A percentile compares a stretch with the other conserved stretches of the same genome.
These are phyloP conservation scores for Helicorthomorpha holstii DNA, from an alignment of 1,140 invertebrate species.

Conservation along the genomic window DNA sequence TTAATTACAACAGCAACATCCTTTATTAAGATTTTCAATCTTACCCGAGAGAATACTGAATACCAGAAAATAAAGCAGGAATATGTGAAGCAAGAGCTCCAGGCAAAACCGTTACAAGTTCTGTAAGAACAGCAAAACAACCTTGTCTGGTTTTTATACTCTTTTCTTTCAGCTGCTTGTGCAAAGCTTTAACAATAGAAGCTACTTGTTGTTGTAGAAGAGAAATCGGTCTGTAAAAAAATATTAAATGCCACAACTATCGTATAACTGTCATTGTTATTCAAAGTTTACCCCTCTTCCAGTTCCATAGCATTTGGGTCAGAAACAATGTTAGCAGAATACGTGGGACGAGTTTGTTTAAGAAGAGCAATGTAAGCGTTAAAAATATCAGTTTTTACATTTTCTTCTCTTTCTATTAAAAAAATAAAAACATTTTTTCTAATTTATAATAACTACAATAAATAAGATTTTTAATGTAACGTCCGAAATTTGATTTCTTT, in stretches of 20 bases:
- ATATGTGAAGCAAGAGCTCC: constrained; percentile 73
- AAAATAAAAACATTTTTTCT: not conserved
- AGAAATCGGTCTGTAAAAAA: constrained; percentile 9
- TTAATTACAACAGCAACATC: constrained; percentile 1
- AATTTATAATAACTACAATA: not conserved
- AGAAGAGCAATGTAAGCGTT: constrained; percentile 89
- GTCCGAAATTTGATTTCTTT: too few species aligned
- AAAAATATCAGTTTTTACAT: constrained; percentile 95
- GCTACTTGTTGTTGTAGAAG: constrained; percentile 39
- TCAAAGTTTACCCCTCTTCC: constrained; percentile 37
- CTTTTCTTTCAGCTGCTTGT: constrained; percentile 80
- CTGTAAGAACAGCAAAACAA: constrained; percentile 74
- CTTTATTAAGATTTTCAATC: constrained; percentile 7
- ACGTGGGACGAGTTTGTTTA: constrained; percentile 61
- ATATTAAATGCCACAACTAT: not conserved
- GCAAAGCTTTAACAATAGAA: constrained; percentile 67
- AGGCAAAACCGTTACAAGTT: constrained; percentile 74
- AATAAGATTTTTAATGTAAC: too few species aligned
- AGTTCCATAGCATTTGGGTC: constrained; percentile 66
- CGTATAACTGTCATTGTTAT: not conserved
- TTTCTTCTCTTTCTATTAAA: constrained; percentile 79
- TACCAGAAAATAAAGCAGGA: constrained; percentile 66
- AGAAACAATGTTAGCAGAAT: constrained; percentile 27
- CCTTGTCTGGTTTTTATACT: constrained; percentile 84
- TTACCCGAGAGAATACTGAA: constrained; percentile 70